Percentiles rank a stretch among this genome's conserved stretches.
Evolutionary conservation across 2,113 vertebrate genomes (phyloP).

Genomic region (Carassius auratus): DNA sequence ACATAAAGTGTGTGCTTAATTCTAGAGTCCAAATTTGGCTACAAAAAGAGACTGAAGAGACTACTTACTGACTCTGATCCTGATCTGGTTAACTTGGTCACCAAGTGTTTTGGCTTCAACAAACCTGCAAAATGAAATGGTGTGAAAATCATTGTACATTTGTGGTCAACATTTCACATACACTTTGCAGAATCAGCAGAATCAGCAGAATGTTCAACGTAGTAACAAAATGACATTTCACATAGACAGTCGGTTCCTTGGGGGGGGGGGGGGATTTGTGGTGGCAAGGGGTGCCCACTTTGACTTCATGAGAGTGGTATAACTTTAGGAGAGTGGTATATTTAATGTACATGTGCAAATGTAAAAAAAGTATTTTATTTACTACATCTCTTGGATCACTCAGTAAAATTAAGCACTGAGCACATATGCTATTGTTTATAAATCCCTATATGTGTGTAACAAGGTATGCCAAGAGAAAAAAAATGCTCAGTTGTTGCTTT

Average conservation of each 20-base stretch:
- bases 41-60: conserved; percentile 15
- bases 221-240: too few relatives aligned
- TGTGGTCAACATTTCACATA: too few relatives aligned
- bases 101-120: conserved; percentile 86
- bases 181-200: too few relatives aligned
- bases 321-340: background rate
- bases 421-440: too few relatives aligned
- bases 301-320: background rate
- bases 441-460: too few relatives aligned
- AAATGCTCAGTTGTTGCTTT: too few relatives aligned
- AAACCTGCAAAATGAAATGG: conserved; percentile 74
- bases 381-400: too few relatives aligned
- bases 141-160: background rate
- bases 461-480: too few relatives aligned
- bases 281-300: background rate
- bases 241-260: too few relatives aligned
- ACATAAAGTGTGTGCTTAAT: background rate
- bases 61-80: conserved; percentile 88
- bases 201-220: too few relatives aligned
- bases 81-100: conserved; percentile 80
- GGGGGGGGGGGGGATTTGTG: too few relatives aligned
- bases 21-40: conserved; percentile 5
- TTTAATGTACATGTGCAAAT: background rate
- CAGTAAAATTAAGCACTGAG: too few relatives aligned
- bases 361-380: background rate